A percentile compares a stretch with the other conserved stretches of the same genome.
phyloP scores from a whole-genome alignment of 2,113 vertebrate species.

The Podarcis raffonei region DNA sequence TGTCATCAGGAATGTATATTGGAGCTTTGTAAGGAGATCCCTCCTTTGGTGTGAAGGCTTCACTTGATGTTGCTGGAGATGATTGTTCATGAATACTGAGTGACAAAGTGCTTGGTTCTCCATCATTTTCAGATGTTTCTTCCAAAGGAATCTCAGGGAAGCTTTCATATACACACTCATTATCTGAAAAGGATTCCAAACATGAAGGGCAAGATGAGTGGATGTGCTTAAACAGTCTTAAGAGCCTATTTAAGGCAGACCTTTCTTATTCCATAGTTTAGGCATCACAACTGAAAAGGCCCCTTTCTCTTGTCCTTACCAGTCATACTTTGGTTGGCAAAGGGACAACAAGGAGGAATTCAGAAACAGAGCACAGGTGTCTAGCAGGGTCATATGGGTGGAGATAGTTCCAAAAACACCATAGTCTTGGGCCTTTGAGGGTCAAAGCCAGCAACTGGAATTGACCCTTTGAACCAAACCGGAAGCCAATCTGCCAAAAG shows the following conservation, averaged over 20 bases:
- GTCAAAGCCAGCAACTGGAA: neutral
- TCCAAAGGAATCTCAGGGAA: conserved; percentile 84
- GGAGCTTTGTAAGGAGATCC: conserved; percentile 83
- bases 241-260: neutral
- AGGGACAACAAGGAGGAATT: neutral
- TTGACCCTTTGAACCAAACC: neutral
- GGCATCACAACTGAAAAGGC: neutral
- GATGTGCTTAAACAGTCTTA: neutral
- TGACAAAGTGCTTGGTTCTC: conserved; percentile 71
- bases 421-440: neutral
- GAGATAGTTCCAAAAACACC: neutral
- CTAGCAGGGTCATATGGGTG: neutral
- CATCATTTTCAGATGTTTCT: conserved; percentile 79
- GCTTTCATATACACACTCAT: conserved; percentile 83
- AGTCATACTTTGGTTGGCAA: neutral
- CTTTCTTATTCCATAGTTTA: neutral
- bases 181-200: conserved; percentile 80
- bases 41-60: conserved; percentile 83
- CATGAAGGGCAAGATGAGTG: conserved; percentile 23
- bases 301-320: neutral
- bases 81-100: conserved; percentile 78
- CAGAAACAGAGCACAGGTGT: neutral
- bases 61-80: conserved; percentile 84
- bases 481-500: neutral
- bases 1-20: conserved; percentile 84